Conservation (phyloP, 1,140 invertebrate species). For the Leptonema lineaticorne region DNA sequence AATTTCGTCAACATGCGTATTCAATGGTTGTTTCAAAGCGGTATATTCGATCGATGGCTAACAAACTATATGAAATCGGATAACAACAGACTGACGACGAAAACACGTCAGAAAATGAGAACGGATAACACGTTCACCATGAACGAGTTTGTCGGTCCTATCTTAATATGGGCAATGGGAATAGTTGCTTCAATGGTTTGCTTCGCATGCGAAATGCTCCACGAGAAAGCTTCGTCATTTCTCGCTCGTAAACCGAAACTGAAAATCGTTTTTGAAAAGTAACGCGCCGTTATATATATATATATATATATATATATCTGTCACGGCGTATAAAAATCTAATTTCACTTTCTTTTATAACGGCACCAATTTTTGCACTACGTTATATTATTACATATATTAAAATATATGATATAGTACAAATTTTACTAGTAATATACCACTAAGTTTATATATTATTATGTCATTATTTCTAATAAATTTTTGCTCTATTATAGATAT, state of each 20-base stretch:
- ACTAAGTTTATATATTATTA: too few species aligned
- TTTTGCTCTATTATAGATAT: too few species aligned
- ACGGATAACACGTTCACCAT: background rate
- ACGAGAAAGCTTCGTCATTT: background rate
- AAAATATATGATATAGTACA: too few species aligned
- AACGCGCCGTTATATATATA: background rate
- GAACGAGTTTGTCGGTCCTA: constrained; percentile 19
- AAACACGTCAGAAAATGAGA: background rate
- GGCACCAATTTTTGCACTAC: too few species aligned
- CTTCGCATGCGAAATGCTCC: constrained; percentile 25
- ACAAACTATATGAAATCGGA: background rate
- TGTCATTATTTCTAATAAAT: too few species aligned
- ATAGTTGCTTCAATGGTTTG: constrained; percentile 21
- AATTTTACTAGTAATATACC: too few species aligned
- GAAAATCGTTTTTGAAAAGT: background rate
- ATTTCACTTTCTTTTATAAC: too few species aligned
- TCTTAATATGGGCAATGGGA: constrained; percentile 27
- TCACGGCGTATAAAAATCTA: too few species aligned
- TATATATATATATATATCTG: background rate
- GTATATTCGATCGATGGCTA: constrained; percentile 16
- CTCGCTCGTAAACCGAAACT: background rate
- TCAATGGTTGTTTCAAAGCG: constrained; percentile 19
- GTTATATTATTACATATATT: too few species aligned
- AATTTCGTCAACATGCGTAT: constrained; percentile 24
- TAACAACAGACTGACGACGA: background rate